These are phyloP conservation scores for Dicrurus megarhynchus DNA, from an alignment of 2,113 vertebrate genomes.

Conservation along the genomic window DNA sequence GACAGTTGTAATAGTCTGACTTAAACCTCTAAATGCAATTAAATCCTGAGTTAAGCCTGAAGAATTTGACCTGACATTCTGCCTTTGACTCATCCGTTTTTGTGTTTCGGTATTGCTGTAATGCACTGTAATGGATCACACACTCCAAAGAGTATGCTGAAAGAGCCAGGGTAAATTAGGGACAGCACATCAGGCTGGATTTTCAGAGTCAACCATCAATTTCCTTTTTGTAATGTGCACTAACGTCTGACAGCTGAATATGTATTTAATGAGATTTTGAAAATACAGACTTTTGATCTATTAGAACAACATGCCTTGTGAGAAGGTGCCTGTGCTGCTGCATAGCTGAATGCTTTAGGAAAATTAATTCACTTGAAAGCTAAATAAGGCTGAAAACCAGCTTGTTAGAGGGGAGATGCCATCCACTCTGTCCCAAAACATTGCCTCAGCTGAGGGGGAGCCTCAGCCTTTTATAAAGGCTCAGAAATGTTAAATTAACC, in stretches of 20 bases:
- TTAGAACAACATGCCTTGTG: background rate
- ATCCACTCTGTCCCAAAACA: background rate
- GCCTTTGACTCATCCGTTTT: background rate
- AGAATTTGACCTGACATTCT: conserved; percentile 12
- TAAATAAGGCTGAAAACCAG: background rate
- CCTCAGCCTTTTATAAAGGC: background rate
- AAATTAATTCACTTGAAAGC: background rate
- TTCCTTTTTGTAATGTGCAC: background rate
- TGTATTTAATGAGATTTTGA: conserved; percentile 14
- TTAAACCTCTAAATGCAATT: conserved; percentile 54
- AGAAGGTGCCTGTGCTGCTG: background rate
- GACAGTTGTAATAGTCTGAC: background rate
- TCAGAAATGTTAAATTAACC: background rate
- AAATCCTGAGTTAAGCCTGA: conserved; percentile 51
- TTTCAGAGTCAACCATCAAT: background rate
- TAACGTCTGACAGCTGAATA: background rate
- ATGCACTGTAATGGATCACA: background rate
- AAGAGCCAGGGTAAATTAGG: background rate
- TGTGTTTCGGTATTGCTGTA: background rate
- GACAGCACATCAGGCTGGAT: background rate
- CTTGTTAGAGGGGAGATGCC: background rate
- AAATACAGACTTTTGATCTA: background rate
- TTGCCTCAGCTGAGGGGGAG: background rate
- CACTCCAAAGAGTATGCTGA: background rate
- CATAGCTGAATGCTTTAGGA: background rate